phyloP scores from a whole-genome alignment of 1,140 invertebrate genomes.

The Vollenhovia emeryi region DNA sequence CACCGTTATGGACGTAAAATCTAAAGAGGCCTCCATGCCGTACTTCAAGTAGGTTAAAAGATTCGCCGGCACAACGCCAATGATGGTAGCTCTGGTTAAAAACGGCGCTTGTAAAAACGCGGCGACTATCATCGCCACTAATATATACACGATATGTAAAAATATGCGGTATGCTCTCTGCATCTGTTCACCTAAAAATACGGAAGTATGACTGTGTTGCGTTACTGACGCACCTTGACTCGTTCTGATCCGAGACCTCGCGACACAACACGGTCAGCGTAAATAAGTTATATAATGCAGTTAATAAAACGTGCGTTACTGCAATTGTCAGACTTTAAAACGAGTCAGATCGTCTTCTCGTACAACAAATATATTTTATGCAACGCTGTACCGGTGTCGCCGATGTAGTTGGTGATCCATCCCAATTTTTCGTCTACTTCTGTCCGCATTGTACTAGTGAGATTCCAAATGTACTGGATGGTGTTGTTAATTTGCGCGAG shows the following conservation, averaged over 20 bases:
- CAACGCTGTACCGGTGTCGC: conserved; percentile 83
- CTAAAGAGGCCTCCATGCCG: conserved; percentile 78
- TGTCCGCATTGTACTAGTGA: conserved; percentile 85
- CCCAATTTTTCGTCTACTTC: conserved; percentile 86
- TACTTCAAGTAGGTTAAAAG: conserved; percentile 80
- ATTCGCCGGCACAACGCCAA: conserved; percentile 82
- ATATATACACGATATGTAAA: conserved; percentile 78
- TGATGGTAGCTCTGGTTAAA: conserved; percentile 77
- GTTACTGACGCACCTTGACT: background rate
- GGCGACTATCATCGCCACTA: conserved; percentile 81
- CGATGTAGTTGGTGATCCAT: conserved; percentile 87
- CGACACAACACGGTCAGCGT: background rate
- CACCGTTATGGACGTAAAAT: conserved; percentile 80
- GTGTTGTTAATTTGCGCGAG: conserved; percentile 88
- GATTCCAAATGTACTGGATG: conserved; percentile 85
- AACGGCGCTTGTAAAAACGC: conserved; percentile 81
- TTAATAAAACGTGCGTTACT: conserved; percentile 1
- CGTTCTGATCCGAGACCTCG: background rate
- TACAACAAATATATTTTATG: conserved; percentile 12
- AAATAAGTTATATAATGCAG: conserved; percentile 26
- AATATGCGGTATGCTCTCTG: conserved; percentile 75
- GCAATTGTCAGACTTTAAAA: background rate
- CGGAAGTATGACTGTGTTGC: background rate
- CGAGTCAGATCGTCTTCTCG: background rate
- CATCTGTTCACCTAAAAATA: conserved; percentile 79